A percentile compares a stretch with the other conserved stretches of the same genome.
These are phyloP conservation scores for Hoplostethus mediterraneus DNA, from an alignment of 2,797 vertebrate genomes.

Conservation along the genomic window DNA sequence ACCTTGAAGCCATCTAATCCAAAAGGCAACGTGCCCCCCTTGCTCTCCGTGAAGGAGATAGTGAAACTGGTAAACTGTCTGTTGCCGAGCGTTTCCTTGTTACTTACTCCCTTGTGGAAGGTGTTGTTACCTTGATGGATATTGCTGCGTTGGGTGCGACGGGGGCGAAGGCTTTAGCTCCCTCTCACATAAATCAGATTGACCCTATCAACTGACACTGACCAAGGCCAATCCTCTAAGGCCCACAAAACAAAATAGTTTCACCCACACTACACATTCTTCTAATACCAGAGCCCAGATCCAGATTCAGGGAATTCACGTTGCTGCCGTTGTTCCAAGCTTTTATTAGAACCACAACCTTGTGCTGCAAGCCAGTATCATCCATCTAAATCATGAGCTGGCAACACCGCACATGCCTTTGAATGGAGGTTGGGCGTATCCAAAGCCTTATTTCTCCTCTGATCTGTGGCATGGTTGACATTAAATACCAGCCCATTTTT, in stretches of 20 bases:
- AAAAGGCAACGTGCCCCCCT: slow-evolving; percentile 38
- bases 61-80: slow-evolving; percentile 45
- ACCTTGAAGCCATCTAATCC: slow-evolving; percentile 27
- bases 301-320: slow-evolving; percentile 38
- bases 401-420: slow-evolving; percentile 37
- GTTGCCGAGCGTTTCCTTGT: slow-evolving; percentile 37
- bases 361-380: slow-evolving; percentile 42
- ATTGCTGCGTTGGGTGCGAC: slow-evolving; percentile 20
- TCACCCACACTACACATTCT: slow-evolving; percentile 33
- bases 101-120: slow-evolving; percentile 32
- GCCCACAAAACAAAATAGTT: slow-evolving; percentile 26
- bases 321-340: slow-evolving; percentile 44
- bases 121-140: slow-evolving; percentile 36
- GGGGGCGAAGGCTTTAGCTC: slow-evolving; percentile 30
- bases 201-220: slow-evolving; percentile 12
- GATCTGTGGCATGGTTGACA: slow-evolving; percentile 20
- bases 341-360: slow-evolving; percentile 58
- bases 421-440: slow-evolving; percentile 51
- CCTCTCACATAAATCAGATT: slow-evolving; percentile 17
- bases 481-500: slow-evolving; percentile 24
- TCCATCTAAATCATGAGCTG: slow-evolving; percentile 62
- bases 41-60: slow-evolving; percentile 3
- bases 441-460: slow-evolving; percentile 23
- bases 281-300: slow-evolving; percentile 32
- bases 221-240: slow-evolving; percentile 4